Base-by-base conservation (phyloP, 2,797 vertebrate species). In the Remorina albescens region DNA sequence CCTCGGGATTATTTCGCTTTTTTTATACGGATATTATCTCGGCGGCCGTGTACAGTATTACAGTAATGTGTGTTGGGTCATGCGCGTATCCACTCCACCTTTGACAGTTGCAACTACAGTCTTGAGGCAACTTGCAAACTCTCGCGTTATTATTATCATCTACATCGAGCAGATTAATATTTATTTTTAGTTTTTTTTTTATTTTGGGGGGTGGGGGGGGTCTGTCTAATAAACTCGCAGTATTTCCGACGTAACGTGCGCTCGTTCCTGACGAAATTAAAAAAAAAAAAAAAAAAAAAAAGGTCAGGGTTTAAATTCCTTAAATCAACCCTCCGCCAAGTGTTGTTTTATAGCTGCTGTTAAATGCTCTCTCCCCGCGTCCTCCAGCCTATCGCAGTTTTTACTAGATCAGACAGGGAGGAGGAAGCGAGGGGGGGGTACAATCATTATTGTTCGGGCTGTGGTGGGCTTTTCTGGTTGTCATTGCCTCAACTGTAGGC, bases 51-150 rank as follows among this genome's bases (percentile, higher is more conserved):
- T 92, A 94, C 94, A 93, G 92, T 94, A 92, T 88, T 88, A 91
- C 92, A 90, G 89, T 91, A 92, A 89, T 91, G 90, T 91, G 90
- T 91, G 91, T 90, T 86, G 92, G 94, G 88, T 95, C 94, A 92
- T 92, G 92, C 93, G 94, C 93, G 92, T 80, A 88, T 92, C 94
- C 91, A 90, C 94, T 94, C 95, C 90, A 92, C 94, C 95, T 95
- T 95, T 96, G 95, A 95, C 95, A 96, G 95, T 92, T 95, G 93
- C 92, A 90, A 89, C 88, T 90, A 91, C 93, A 92, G 93, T 89
- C 92, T 91, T 90, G 68, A 92, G 86, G 88, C 89, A 94, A 95
- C 92, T 95, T 94, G 83, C 92, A 90, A 94, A 95, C 94, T 95
- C 94, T 95, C 93, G 94, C 94, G 93, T 93, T 95, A 93, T 95